Base-by-base conservation (phyloP, 2,888 invertebrate species). In the Andrena marginata region DNA sequence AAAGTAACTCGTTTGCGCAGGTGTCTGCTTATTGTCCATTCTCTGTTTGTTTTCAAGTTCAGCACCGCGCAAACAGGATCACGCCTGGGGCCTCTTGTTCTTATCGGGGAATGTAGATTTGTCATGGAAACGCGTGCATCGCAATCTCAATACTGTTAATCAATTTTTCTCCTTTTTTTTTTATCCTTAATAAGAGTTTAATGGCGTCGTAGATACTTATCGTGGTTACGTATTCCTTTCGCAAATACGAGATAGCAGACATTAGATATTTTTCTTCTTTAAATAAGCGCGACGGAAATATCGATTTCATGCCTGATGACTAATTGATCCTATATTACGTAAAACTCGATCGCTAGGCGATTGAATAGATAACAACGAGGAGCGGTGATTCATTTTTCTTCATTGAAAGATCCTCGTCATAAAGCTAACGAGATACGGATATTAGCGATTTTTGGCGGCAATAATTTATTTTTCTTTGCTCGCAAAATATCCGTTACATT, bases 31-130 rank as follows among this genome's bases (percentile, higher is more conserved):
- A 54, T 70, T 20, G 49, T 54, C 48, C 70, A 26, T 48, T 56
- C 62, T 49, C 64, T 75, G 80, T 70, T 64, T 70, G n/a, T 64
- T 51, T 70, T 79, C 80, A 51, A 68, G 68, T 69, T 79, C 56
- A 48, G 48, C 62, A 42, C n/a, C 26, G 4, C 10, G 10, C 16
- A 79, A 23, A 26, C 33, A n/a, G 6, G 49, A 10, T 59, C 63
- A 13, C 10, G 6, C 35, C 2, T 26, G 23, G n/a, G 2, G 26
- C 2, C 0, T 48, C 23, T 59, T 20, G 20, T 1, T 31, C 8
- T 48, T 75, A 16, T 59, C 59, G 31, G 48, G 3, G 23, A 8
- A 4, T 1, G 16, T 35, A 29, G 3, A 26, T 73, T 59, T 74
- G 73, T 74, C 51, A 20, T 10, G 33, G 23, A 49, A 33, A 48